Base-by-base conservation (phyloP, 2,888 invertebrate species). In the Metopia argyrocephala region DNA sequence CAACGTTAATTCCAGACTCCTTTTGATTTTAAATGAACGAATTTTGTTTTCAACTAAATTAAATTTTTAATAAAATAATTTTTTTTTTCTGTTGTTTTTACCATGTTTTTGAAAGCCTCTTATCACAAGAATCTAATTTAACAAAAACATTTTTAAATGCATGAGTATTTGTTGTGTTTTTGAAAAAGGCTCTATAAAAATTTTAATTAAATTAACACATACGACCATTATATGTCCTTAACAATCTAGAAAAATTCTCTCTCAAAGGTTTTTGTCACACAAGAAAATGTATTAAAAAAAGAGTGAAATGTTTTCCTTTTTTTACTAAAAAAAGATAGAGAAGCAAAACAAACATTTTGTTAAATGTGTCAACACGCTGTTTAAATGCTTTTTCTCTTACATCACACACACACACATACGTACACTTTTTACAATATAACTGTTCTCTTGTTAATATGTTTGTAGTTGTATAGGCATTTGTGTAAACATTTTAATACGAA, bases 321-420 rank as follows among this genome's bases (percentile, higher is more conserved):
- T 31, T 31, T 38, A 3, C 15, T 38, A 38, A 38, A 12, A 12
- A 76, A 54, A 56, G 5, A 50, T 7, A 28, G 12, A 23, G 69
- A 52, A 48, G 65, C 46, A 66, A 70, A 69, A 57, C 70, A 66
- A 79, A 75, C 59, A 75, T 70, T 66, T 70, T 75, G 56, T 76
- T 79, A 76, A 69, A 76, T 79, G 66, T 79, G 79, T 79, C 79
- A 79, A 76, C 79, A 76, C n/a, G n/a, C 62, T 56, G 62, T 69
- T 62, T 76, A 62, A 76, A 69, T 56, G 76, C 52, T 75, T 61
- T 28, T 52, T 68, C 56, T 69, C 56, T 38, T 38, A 12, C 38
- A 38, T 15, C 38, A 12, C 15, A 38, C 62, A 50, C 62, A 73
- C 61, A 73, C 52, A 52, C 64, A 48, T 18, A 48, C 27, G 31